Percentiles rank a stretch among this genome's conserved stretches.
Evolutionary conservation across 2,797 vertebrate species (phyloP).

Genomic region (Anguilla anguilla): DNA sequence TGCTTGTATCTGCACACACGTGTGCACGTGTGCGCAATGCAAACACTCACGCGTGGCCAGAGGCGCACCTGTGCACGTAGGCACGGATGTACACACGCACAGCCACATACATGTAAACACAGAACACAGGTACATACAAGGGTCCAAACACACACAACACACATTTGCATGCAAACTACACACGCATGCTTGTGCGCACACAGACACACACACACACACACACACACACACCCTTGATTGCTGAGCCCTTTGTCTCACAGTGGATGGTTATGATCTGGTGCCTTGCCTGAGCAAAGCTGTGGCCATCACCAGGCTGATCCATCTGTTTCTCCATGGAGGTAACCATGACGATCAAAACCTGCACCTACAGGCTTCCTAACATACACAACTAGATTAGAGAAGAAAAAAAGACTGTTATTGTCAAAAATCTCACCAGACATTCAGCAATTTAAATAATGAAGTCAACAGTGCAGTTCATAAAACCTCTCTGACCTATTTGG

Average conservation of each 20-base stretch:
- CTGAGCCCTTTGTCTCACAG: not conserved
- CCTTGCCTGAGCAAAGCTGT: not conserved
- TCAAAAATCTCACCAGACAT: not conserved
- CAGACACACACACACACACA: not conserved
- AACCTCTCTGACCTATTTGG: not conserved
- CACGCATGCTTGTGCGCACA: not conserved
- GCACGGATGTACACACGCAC: not conserved
- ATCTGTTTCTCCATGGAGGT: slow-evolving; percentile 1
- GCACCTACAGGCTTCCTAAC: not conserved
- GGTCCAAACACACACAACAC: not conserved
- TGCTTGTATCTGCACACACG: not conserved
- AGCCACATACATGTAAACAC: no score
- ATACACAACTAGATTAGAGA: not conserved
- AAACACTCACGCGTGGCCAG: not conserved
- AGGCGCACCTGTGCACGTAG: not conserved
- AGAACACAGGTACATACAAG: not conserved
- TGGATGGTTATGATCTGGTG: not conserved
- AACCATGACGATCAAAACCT: slow-evolving; percentile 14
- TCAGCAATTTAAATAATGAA: not conserved
- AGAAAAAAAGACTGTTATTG: not conserved
- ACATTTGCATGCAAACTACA: not conserved
- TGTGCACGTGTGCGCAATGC: not conserved
- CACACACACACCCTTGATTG: not conserved
- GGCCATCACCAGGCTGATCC: slow-evolving; percentile 14
- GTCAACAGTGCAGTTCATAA: not conserved